Conservation (phyloP, 2,888 invertebrate species). For the Papilio elwesi region DNA sequence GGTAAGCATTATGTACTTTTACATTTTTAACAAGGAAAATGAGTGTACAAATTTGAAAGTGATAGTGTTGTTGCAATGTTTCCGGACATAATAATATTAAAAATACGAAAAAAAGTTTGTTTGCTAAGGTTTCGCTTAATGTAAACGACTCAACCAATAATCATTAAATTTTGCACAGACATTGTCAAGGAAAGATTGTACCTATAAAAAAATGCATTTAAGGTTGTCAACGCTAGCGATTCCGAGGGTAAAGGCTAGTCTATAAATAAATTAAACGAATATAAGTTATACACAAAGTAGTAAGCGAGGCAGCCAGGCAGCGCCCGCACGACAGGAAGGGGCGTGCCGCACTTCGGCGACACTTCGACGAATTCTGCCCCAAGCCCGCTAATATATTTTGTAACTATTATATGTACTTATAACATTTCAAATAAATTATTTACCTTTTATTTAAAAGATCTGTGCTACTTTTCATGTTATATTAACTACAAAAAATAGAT, state of each 20-base stretch:
- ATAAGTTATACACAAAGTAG: conserved; percentile 36
- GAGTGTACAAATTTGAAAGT: too few species aligned
- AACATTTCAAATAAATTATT: neutral
- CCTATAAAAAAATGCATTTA: neutral
- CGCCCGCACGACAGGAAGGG: conserved; percentile 72
- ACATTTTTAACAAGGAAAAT: neutral
- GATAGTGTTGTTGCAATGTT: neutral
- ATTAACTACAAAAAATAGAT: too few species aligned
- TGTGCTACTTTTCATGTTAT: too few species aligned
- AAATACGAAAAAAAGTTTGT: too few species aligned
- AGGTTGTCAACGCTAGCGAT: neutral
- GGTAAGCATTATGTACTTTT: conserved; percentile 1
- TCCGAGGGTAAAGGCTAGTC: neutral
- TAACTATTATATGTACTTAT: conserved; percentile 20
- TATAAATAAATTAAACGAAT: conserved; percentile 24
- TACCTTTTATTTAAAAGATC: neutral
- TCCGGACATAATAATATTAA: too few species aligned
- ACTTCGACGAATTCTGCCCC: conserved; percentile 52
- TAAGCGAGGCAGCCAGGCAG: conserved; percentile 45
- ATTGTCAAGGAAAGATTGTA: neutral
- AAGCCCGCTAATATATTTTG: conserved; percentile 26
- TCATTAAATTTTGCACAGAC: neutral
- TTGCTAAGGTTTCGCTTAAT: too few species aligned
- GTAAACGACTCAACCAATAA: too few species aligned
- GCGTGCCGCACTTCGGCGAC: conserved; percentile 74